Evolutionary conservation across 2,888 invertebrate genomes (phyloP), one percentile per base, ranked within the genome.

Genomic region (Cataglyphis rosenhaueri): DNA sequence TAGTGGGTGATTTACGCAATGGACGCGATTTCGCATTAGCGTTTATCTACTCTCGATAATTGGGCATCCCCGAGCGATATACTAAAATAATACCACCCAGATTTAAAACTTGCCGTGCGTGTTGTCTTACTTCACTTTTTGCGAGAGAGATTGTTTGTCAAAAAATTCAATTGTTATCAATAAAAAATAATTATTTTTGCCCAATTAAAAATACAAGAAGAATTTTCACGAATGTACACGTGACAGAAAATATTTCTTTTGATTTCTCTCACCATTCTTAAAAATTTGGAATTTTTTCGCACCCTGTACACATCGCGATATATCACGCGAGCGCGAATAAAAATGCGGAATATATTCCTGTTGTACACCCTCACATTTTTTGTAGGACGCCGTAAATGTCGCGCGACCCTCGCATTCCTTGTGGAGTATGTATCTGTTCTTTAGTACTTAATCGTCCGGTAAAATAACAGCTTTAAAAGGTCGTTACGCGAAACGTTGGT

Each of bases 1-100:
- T 55, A 48, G 68, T 59, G 61, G 85, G 83, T 89, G 90, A 91
- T 89, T 89, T 89, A 90, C 85, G 83, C 76, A 71, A 85, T 88
- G 84, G 66, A 85, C 83, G 73, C 78, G 83, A 83, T 79, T 75
- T 52, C 70, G 82, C 76, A 83, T 81, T 85, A 88, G 61, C 81
- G 66, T 44, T 59, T 71, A 61, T 64, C 73, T 81, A 68, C 78
- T 44, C 61, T 35, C 81, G 70, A 48, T 48, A 44, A 76, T 82
- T 41, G 59, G 32, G 8, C 55, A 55, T 55, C 21, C 25, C 12
- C 4, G 21, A 18, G 10, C 41, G 10, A n/a, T 38, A 15, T n/a
- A 29, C 29, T n/a, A 15, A 41, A 66, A 78, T 21, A 76, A 57
- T 44, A 57, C 9, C 3, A 0, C 18, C 3, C 18, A 18, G 15